phyloP scores from a whole-genome alignment of 2,888 invertebrate species.

The Oeneis ivallda region DNA sequence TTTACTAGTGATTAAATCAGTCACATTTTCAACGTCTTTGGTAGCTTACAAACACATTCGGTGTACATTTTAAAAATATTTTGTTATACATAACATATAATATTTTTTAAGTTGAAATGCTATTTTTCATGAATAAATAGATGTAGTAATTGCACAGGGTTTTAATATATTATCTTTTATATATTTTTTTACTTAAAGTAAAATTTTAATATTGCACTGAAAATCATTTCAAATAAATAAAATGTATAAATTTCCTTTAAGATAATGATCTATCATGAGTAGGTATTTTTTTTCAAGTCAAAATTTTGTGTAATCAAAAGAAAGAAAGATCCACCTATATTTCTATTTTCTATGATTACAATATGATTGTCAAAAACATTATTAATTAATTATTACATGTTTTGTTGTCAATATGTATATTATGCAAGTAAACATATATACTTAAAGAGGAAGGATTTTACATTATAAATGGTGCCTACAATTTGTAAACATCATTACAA shows the following conservation, averaged over 20 bases:
- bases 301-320: background rate
- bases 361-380: constrained; percentile 18
- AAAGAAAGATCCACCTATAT: background rate
- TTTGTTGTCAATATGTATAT: constrained; percentile 10
- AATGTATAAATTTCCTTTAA: constrained; percentile 45
- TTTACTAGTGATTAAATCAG: constrained; percentile 49
- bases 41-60: constrained; percentile 56
- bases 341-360: constrained; percentile 16
- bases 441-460: constrained; percentile 19
- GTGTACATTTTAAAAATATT: constrained; percentile 35
- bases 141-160: constrained; percentile 69
- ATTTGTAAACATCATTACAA: constrained; percentile 11
- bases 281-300: background rate
- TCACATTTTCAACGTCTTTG: constrained; percentile 67
- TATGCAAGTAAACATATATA: constrained; percentile 10
- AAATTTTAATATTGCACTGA: constrained; percentile 78
- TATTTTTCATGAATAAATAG: constrained; percentile 45
- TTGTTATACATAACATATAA: constrained; percentile 25
- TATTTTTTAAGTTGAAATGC: constrained; percentile 41
- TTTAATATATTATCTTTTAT: constrained; percentile 50
- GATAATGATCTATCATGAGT: constrained; percentile 39
- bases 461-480: constrained; percentile 16
- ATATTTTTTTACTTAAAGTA: constrained; percentile 73
- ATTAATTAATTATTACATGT: background rate
- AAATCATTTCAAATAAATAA: constrained; percentile 54